Conservation (phyloP, 30 jellyfish, hydroid and myxozoan genomes). For the Aurelia sp. region DNA sequence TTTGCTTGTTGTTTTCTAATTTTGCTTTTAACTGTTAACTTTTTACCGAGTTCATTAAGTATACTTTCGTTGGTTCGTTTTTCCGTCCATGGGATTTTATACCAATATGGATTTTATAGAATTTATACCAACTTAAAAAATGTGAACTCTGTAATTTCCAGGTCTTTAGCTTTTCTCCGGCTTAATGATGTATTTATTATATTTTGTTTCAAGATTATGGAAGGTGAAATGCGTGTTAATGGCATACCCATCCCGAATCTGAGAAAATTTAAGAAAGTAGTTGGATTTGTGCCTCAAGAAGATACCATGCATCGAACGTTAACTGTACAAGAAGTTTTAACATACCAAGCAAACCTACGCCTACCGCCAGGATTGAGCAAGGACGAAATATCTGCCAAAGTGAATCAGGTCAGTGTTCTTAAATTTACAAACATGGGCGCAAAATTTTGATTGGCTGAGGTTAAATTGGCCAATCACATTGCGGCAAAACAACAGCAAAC, state of each 20-base stretch:
- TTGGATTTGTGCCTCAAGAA: constrained; percentile 73
- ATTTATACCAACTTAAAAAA: too few relatives aligned
- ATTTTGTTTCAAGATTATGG: constrained; percentile 24
- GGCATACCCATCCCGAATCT: constrained; percentile 27
- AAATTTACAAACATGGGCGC: background rate
- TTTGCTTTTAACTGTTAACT: too few relatives aligned
- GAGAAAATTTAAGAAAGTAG: constrained; percentile 26
- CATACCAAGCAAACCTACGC: constrained; percentile 63
- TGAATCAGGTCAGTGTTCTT: constrained; percentile 23
- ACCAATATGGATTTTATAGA: too few relatives aligned
- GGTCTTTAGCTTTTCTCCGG: too few relatives aligned
- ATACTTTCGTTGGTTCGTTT: too few relatives aligned
- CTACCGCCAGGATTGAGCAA: constrained; percentile 45
- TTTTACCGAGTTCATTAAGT: too few relatives aligned
- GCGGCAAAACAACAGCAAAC: too few relatives aligned
- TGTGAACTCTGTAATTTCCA: too few relatives aligned
- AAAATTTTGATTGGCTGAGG: too few relatives aligned
- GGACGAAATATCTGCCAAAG: constrained; percentile 25
- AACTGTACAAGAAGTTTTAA: constrained; percentile 66
- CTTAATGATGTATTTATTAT: background rate
- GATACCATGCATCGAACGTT: constrained; percentile 71
- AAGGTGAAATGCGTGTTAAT: constrained; percentile 45
- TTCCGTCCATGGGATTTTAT: too few relatives aligned
- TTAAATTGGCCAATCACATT: too few relatives aligned
- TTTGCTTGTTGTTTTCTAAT: too few relatives aligned